phyloP scores from a whole-genome alignment of 2,888 invertebrate species.

The Chaetogeoica ovagalla region DNA sequence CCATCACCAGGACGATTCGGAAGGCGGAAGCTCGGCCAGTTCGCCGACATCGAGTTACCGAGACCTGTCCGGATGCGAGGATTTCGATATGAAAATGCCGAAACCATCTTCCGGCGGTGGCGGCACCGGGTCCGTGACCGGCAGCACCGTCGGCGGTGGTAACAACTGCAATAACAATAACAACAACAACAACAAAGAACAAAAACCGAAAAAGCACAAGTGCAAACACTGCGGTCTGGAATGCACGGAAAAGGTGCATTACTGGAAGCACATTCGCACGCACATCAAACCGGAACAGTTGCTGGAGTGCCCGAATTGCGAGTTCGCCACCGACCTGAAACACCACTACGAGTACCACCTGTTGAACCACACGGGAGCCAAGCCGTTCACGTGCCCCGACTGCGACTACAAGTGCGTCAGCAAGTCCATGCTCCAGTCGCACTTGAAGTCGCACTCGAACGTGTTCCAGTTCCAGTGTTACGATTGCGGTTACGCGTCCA shows the following conservation, averaged over 20 bases:
- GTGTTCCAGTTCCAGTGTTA: slow-evolving; percentile 91
- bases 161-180: slow-evolving; percentile 21
- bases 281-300: slow-evolving; percentile 95
- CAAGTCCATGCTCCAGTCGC: slow-evolving; percentile 98
- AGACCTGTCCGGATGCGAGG: slow-evolving; percentile 40
- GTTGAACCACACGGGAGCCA: slow-evolving; percentile 90
- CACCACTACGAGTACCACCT: slow-evolving; percentile 98
- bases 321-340: slow-evolving; percentile 97
- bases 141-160: neutral
- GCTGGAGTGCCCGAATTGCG: slow-evolving; percentile 86
- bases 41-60: slow-evolving; percentile 46
- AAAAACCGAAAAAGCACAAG: slow-evolving; percentile 54
- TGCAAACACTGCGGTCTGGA: slow-evolving; percentile 60
- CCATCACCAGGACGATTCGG: slow-evolving; percentile 39
- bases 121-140: neutral
- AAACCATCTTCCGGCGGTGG: neutral
- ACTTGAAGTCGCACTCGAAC: slow-evolving; percentile 92
- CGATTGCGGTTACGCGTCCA: slow-evolving; percentile 94
- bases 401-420: slow-evolving; percentile 93
- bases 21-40: slow-evolving; percentile 41
- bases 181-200: slow-evolving; percentile 40
- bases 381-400: slow-evolving; percentile 90
- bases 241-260: slow-evolving; percentile 84
- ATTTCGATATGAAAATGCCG: slow-evolving; percentile 39
- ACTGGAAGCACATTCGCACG: slow-evolving; percentile 85